A percentile compares a stretch with the other conserved stretches of the same genome.
phyloP scores from a whole-genome alignment of 1,140 invertebrate genomes.

The Bombus waltoni region DNA sequence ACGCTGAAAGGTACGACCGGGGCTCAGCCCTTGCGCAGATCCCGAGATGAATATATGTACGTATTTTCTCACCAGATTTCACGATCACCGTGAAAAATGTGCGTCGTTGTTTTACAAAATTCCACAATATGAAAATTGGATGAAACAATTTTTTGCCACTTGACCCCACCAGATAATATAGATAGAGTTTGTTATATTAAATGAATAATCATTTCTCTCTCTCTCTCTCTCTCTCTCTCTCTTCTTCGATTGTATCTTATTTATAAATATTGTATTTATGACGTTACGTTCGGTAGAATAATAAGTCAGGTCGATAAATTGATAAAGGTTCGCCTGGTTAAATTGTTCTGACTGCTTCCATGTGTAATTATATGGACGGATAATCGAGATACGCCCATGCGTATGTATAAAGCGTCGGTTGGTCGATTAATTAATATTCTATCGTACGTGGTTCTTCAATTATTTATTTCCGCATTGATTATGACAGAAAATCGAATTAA shows the following conservation, averaged over 20 bases:
- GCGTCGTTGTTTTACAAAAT: slow-evolving; percentile 4
- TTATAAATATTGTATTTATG: neutral
- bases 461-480: neutral
- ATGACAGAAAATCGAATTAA: neutral
- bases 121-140: neutral
- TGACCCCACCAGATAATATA: neutral
- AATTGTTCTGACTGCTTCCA: too few relatives aligned
- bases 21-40: slow-evolving; percentile 32
- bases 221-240: too few relatives aligned
- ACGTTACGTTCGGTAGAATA: neutral
- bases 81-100: slow-evolving; percentile 15
- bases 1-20: slow-evolving; percentile 56
- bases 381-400: neutral
- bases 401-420: neutral
- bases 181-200: too few relatives aligned
- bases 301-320: neutral
- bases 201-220: neutral
- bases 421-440: neutral
- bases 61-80: slow-evolving; percentile 51
- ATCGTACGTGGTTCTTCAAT: neutral
- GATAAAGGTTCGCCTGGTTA: neutral
- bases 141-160: slow-evolving; percentile 2
- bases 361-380: neutral
- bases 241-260: neutral
- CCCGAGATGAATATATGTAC: slow-evolving; percentile 26